Evolutionary conservation across 2,797 vertebrate genomes (phyloP), one percentile per base, ranked within the genome.

Genomic region (Telmatherina bonti): DNA sequence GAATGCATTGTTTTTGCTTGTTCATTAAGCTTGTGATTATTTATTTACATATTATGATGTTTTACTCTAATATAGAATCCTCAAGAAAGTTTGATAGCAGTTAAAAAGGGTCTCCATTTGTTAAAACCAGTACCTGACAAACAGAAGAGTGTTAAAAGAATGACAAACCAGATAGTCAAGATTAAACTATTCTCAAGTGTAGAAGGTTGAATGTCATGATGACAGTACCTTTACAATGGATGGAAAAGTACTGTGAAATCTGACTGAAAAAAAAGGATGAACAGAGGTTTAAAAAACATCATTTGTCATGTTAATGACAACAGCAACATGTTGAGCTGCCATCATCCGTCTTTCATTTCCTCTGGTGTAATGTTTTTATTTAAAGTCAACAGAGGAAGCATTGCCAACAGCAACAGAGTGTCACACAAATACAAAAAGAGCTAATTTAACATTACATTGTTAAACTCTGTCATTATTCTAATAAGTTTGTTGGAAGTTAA

Each of bases 211-310:
- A 30, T 72, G 74, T 74, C 54, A 57, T 30, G 41, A 47, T 76
- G 67, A 67, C 67, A 62, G 58, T 24, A 35, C 47, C 62, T 58
- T 33, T 62, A 78, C 77, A 70, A 70, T 72, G 54, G 12, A 72
- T n/a, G 65, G 52, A 47, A 83, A 74, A 70, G 13, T 10, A 63
- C 64, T 62, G 5, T 83, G 75, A 74, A 68, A 69, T 56, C 51
- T 85, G 74, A 76, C 51, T 72, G 53, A 18, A 76, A 61, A 65
- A 79, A 80, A 89, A 85, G 16, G 65, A 64, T 61, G 47, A 77
- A 27, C 22, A 45, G 24, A 79, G 78, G 70, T 67, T 45, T 49
- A 65, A 71, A 79, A 52, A 71, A 26, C 13, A 29, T 22, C 24
- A 45, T 58, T 65, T 71, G 57, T 81, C 81, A 69, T 56, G 22